Evolutionary conservation across 2,113 vertebrate genomes (phyloP), one percentile per base, ranked within the genome.

Genomic region (Nibea albiflora): DNA sequence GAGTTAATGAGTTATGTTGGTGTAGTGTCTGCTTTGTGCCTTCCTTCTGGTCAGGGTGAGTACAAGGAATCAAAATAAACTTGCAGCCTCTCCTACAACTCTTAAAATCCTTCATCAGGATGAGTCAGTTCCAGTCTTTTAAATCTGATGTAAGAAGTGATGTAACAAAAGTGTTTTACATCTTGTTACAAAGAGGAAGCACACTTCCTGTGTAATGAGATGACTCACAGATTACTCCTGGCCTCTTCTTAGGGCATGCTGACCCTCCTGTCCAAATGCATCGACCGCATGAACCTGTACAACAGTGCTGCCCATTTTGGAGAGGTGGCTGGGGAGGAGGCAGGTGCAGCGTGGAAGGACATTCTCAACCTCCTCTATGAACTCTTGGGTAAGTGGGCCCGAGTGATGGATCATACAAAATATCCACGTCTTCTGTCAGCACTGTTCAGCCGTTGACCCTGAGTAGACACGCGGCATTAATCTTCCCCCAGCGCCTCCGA

Each of bases 321-420:
- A 76, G 97, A 97, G 76, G 83, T 96, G 72, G 90, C 95, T 12
- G 97, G 97, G 54, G 97, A 98, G 88, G 96, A 97, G 82, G 95
- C 95, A 1, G 95, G 96, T 17, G 92, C 94, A 22, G 95, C 96
- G 5, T 97, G 97, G 97, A 99, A 99, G 90, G 96, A 98, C 93
- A 97, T 98, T 56, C 94, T 98, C 78, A 98, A 97, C 94, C 97
- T 98, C 16, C 96, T 99, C 50, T 99, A 99, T 81, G 95, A 97
- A 91, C 93, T 99, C 26, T 87, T 99, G 81, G 97, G 98, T 99
- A 91, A 95, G 94, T 60, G 2, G 4, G 5, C 52, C 26, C 28
- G 39, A 88, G 71, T 60, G 64, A 83, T 75, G 60, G 61, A 85
- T 82, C 15, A 42, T 49, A 53, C 26, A 24, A 83, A 86, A 82